A percentile compares a stretch with the other conserved stretches of the same genome.
Conservation (phyloP, 2,797 vertebrate genomes). For the Sciurus carolinensis region DNA sequence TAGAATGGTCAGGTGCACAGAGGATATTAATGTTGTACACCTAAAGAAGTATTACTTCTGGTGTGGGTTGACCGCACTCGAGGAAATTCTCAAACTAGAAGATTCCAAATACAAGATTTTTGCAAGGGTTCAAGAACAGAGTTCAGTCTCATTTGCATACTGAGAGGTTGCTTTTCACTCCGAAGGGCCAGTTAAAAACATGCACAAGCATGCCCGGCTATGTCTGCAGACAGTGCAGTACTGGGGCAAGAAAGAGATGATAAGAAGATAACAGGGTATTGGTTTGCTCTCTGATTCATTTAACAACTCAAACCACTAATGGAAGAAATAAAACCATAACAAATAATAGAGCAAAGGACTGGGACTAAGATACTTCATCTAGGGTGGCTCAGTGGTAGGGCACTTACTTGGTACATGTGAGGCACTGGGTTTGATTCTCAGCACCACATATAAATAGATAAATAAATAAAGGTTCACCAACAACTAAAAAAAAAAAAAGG, state of each 20-base stretch:
- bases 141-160: constrained; percentile 26
- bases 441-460: too few species aligned
- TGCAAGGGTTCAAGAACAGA: background rate
- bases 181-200: constrained; percentile 11
- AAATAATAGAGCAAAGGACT: background rate
- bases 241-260: background rate
- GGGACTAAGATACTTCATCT: background rate
- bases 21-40: background rate
- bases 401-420: too few species aligned
- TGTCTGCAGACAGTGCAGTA: background rate
- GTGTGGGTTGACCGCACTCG: background rate
- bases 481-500: too few species aligned
- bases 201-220: background rate
- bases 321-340: constrained; percentile 54
- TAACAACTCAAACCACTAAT: constrained; percentile 63
- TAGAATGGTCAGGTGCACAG: background rate
- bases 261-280: constrained; percentile 35
- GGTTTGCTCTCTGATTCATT: constrained; percentile 41
- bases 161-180: constrained; percentile 16
- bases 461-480: too few species aligned
- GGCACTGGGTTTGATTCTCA: too few species aligned
- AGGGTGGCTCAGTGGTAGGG: too few species aligned
- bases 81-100: background rate
- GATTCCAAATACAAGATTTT: background rate
- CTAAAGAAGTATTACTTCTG: background rate